These are phyloP conservation scores for Meriones psammophilus DNA, from an alignment of 2,797 vertebrate genomes.

Conservation along the genomic window DNA sequence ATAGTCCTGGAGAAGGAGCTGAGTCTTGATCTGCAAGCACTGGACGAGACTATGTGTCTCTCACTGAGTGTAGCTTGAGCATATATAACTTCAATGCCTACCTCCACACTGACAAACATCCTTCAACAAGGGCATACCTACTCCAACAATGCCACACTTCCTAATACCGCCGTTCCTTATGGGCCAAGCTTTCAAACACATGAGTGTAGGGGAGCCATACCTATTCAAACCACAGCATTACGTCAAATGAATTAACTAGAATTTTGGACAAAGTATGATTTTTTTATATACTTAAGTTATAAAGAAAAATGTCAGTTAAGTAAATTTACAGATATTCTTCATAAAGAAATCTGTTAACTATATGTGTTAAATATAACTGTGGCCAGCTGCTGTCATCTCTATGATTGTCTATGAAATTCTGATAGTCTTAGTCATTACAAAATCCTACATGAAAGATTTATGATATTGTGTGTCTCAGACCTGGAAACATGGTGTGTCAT, in stretches of 20 bases:
- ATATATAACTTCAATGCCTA: too few relatives aligned
- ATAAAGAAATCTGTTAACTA: background rate
- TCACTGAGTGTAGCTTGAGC: too few relatives aligned
- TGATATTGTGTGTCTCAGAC: background rate
- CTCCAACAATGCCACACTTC: too few relatives aligned
- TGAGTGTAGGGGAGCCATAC: too few relatives aligned
- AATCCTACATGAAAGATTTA: constrained; percentile 14
- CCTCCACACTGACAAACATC: too few relatives aligned
- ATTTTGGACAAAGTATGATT: constrained; percentile 39
- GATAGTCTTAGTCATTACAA: background rate
- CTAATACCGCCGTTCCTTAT: too few relatives aligned
- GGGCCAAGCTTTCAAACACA: too few relatives aligned
- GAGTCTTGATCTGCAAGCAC: too few relatives aligned
- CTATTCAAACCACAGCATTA: too few relatives aligned
- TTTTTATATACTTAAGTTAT: constrained; percentile 62
- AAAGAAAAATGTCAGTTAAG: constrained; percentile 43
- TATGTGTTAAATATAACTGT: background rate
- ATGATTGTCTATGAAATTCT: constrained; percentile 2
- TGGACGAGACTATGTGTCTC: too few relatives aligned
- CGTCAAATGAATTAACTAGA: background rate
- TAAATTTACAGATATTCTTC: constrained; percentile 14
- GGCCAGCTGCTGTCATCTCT: background rate
- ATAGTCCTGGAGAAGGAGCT: too few relatives aligned
- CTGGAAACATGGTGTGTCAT: background rate
- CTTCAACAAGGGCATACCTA: too few relatives aligned